Base-by-base conservation (phyloP, 2,888 invertebrate species). In the Melieria crassipennis region DNA sequence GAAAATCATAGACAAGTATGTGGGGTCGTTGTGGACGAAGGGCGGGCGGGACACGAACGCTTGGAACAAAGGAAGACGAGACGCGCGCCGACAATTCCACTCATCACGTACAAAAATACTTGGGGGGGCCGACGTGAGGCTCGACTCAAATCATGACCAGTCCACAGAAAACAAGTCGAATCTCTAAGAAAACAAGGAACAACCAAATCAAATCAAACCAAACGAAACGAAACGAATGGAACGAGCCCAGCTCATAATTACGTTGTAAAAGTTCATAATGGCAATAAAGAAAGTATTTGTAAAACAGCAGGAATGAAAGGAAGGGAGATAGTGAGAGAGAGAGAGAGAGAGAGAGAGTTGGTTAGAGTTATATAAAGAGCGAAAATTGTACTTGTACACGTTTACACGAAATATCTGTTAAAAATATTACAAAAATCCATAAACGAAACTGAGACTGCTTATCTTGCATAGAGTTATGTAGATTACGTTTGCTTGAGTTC, bases 81-180 rank as follows among this genome's bases (percentile, higher is more conserved):
- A 52, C 69, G 72, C 69, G 61, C 46, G 62, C 61, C 57, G n/a
- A 16, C 55, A 71, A 74, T 75, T 76, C 77, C 77, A 78, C 77
- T 78, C 77, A 78, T 76, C 77, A 78, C 76, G 75, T 75, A 77
- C 75, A 75, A 42, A 63, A 63, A 48, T 48, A 16, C 9, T 48
- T n/a, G 55, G 30, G 3, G 30, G 30, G 30, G 30, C 30, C 2
- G 30, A 30, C 30, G 30, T 30, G 30, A 30, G 30, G 30, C 30
- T 30, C 30, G 30, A 30, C 3, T 30, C 6, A 6, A 50, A 50
- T 50, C 11, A 50, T 50, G 7, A 10, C 50, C 10, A 52, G 13
- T n/a, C 11, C 11, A 52, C 13, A 52, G 13, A 52, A 7, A 52
- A n/a, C 11, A n/a, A 52, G 11, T 50, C 7, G 52, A n/a, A 52